phyloP scores from a whole-genome alignment of 2,797 vertebrate genomes.

The Xenopus petersii region DNA sequence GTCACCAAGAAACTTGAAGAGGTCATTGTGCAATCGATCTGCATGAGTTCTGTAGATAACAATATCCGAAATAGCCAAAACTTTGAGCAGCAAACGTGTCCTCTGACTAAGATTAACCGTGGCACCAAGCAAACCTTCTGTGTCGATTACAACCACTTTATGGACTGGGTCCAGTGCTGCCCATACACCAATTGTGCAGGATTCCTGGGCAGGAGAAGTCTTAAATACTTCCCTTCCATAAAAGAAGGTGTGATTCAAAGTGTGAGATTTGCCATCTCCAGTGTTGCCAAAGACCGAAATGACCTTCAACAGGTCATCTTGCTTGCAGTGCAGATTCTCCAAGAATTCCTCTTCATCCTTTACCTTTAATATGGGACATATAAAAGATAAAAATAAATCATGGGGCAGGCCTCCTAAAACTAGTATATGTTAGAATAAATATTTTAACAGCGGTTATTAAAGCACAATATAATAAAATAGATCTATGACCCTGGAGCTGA shows the following conservation, averaged over 20 bases:
- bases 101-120: constrained; percentile 93
- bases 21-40: constrained; percentile 95
- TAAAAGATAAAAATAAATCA: not conserved
- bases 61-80: constrained; percentile 93
- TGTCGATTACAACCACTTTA: constrained; percentile 91
- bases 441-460: too few species aligned
- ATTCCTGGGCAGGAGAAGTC: constrained; percentile 94
- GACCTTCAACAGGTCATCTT: constrained; percentile 94
- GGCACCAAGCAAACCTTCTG: constrained; percentile 91
- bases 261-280: constrained; percentile 96
- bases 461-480: too few species aligned
- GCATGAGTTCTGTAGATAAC: constrained; percentile 96
- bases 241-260: constrained; percentile 98
- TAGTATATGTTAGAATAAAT: too few species aligned
- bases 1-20: constrained; percentile 97
- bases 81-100: constrained; percentile 92
- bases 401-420: too few species aligned
- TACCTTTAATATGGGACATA: constrained; percentile 68
- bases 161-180: constrained; percentile 91
- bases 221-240: constrained; percentile 94
- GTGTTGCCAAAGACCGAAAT: constrained; percentile 98
- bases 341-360: constrained; percentile 90
- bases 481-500: too few species aligned
- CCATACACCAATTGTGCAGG: constrained; percentile 97
- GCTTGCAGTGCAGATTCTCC: constrained; percentile 78